Evolutionary conservation across 2,888 invertebrate genomes (phyloP), one percentile per base, ranked within the genome.

Genomic region (Antitype chi): DNA sequence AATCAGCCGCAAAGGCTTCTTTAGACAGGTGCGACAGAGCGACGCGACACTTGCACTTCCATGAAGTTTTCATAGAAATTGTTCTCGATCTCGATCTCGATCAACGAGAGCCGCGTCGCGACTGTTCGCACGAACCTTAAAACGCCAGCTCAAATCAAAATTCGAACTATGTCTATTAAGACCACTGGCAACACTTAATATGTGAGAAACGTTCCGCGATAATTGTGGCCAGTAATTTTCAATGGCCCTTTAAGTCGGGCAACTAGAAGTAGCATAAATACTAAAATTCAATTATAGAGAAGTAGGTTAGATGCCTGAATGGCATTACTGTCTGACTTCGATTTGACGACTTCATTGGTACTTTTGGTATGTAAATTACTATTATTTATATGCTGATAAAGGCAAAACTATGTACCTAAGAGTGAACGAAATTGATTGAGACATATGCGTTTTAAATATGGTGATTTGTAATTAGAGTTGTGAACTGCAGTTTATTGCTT

Each of bases 131-230:
- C 32, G 4, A 32, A 32, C 32, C 57, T 78, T 69, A 80, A 38
- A 63, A 11, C 1, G 17, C 28, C 25, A 59, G 8, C 25, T 73
- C 25, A 28, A 62, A 74, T 74, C 43, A 69, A 77, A 69, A 82
- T 84, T 66, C 72, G 55, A 81, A 70, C 43, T 73, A 82, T 80
- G 59, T 73, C 74, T 59, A 80, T 82, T 80, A 80, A 75, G 68
- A 76, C 59, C 63, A 62, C 66, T 67, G 52, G 68, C 71, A 80
- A 74, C 76, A 85, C 76, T 81, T 84, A 84, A 72, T 87, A 84
- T 81, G 86, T 87, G 88, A 79, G 87, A 88, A 86, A 79, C 81
- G 79, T 84, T 53, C 70, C 55, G 67, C 63, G 67, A 77, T 85
- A 85, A 85, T 84, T 75, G 76, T 57, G 63, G 71, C 49, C 80